Evolutionary conservation across 2,797 vertebrate genomes (phyloP).

Genomic region (Pseudochirops corinnae): DNA sequence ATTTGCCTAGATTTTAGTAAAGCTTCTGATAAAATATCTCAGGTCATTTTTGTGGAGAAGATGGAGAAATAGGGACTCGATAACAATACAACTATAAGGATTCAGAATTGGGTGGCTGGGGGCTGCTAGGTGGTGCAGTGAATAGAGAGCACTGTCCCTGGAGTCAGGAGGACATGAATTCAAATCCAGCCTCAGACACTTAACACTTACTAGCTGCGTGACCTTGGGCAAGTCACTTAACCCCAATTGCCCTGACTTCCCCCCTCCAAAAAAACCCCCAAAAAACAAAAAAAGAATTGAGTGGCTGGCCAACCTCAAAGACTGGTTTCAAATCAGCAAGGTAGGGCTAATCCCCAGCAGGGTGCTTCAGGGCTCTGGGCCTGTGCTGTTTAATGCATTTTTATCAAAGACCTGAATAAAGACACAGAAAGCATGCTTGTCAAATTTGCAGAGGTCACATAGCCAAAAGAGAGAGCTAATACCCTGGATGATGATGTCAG

Average conservation of each 20-base stretch:
- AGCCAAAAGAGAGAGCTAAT: neutral
- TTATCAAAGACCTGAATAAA: neutral
- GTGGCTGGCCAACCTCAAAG: neutral
- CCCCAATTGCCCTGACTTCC: too few species aligned
- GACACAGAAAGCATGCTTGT: neutral
- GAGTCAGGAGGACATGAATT: too few species aligned
- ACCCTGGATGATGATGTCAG: neutral
- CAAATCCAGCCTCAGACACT: too few species aligned
- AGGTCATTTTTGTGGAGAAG: neutral
- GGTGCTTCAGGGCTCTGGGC: neutral
- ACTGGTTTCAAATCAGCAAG: neutral
- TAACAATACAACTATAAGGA: neutral
- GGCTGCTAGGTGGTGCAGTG: too few species aligned
- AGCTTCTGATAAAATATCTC: neutral
- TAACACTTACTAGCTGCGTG: too few species aligned
- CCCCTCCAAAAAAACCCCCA: too few species aligned
- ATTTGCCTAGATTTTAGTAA: neutral
- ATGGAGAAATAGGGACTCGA: neutral
- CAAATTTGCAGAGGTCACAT: neutral
- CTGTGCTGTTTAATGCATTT: neutral
- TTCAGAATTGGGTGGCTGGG: neutral
- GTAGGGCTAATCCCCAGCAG: neutral
- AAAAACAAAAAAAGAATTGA: neutral
- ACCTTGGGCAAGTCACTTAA: too few species aligned
- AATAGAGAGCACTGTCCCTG: too few species aligned